Percentiles rank a stretch among this genome's conserved stretches.
These are phyloP conservation scores for Podarcis muralis DNA, from an alignment of 2,113 vertebrate genomes.

Conservation along the genomic window DNA sequence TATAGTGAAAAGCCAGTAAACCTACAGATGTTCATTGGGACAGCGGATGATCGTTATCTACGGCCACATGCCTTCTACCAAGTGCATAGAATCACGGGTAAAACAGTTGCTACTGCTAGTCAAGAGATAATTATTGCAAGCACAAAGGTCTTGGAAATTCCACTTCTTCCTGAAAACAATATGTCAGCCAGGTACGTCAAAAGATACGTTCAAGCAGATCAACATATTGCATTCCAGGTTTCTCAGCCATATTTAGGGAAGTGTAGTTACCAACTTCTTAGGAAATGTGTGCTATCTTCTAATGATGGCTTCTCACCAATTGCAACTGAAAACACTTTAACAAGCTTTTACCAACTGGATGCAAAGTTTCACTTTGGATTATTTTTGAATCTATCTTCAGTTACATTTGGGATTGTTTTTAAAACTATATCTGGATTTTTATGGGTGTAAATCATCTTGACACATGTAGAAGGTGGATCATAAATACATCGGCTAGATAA, in stretches of 20 bases:
- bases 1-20: conserved; percentile 96
- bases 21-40: conserved; percentile 99
- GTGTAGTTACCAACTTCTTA: not conserved
- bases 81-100: conserved; percentile 98
- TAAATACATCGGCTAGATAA: not conserved
- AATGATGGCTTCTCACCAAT: not conserved
- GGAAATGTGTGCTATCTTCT: not conserved
- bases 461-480: no score
- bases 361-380: no score
- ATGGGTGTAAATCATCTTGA: no score
- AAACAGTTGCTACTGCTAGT: conserved; percentile 96
- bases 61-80: conserved; percentile 98
- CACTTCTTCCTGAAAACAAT: conserved; percentile 95
- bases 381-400: no score
- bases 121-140: conserved; percentile 94
- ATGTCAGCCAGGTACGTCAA: conserved; percentile 92
- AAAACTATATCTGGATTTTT: no score
- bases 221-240: not conserved
- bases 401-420: no score
- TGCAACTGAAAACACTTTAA: no score
- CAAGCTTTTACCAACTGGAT: no score
- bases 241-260: not conserved
- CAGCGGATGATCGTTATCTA: conserved; percentile 96
- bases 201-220: conserved; percentile 19
- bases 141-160: conserved; percentile 97